Conservation (phyloP, 2,888 invertebrate species). For the Cacoxenus indagator region DNA sequence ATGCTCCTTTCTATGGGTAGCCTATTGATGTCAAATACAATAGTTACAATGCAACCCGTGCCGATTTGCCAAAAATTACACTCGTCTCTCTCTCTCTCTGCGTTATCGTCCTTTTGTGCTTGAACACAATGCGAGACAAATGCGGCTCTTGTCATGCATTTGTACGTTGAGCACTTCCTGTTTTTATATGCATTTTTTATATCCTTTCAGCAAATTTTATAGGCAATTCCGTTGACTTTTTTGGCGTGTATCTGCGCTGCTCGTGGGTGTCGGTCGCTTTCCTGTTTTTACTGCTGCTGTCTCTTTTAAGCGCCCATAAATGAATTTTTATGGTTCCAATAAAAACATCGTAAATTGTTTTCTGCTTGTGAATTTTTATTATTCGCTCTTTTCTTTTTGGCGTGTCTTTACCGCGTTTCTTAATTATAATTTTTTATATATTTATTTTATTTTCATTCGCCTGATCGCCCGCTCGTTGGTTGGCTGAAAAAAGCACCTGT, state of each 20-base stretch:
- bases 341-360: constrained; percentile 41
- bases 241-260: neutral
- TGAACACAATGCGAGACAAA: neutral
- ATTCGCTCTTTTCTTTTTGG: constrained; percentile 4
- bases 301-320: constrained; percentile 43
- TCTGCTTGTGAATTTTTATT: constrained; percentile 18
- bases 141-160: neutral
- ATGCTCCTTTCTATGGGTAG: neutral
- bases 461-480: constrained; percentile 38
- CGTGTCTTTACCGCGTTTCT: constrained; percentile 25
- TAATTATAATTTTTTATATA: constrained; percentile 23
- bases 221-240: constrained; percentile 23
- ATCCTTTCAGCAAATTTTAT: constrained; percentile 31
- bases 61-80: neutral
- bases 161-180: neutral
- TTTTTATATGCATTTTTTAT: constrained; percentile 45
- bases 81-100: neutral
- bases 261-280: neutral
- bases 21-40: neutral
- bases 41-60: neutral
- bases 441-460: constrained; percentile 29
- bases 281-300: constrained; percentile 27
- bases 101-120: neutral
- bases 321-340: constrained; percentile 39
- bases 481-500: constrained; percentile 48